Percentiles rank a stretch among this genome's conserved stretches.
Conservation (phyloP, 2,113 vertebrate species). For the Nasalis larvatus region DNA sequence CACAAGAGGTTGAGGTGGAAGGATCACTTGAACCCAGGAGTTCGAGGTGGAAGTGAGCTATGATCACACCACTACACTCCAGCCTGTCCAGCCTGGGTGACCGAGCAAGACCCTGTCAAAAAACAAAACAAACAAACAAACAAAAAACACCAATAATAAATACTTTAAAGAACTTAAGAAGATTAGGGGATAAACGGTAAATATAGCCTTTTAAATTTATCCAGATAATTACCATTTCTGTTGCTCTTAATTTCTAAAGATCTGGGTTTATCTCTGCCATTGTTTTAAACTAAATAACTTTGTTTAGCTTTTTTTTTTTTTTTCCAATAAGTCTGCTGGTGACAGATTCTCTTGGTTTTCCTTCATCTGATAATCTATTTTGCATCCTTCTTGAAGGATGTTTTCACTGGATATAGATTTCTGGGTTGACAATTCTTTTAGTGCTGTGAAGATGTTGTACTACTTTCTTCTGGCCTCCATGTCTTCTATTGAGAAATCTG, state of each 20-base stretch:
- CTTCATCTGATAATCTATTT: background rate
- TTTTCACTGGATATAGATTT: background rate
- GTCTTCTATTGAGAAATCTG: background rate
- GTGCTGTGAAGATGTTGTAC: background rate
- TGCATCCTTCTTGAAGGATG: background rate
- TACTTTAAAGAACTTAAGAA: constrained; percentile 17
- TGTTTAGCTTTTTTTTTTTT: background rate
- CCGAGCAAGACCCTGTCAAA: too few relatives aligned
- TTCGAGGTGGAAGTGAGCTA: too few relatives aligned
- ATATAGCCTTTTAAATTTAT: background rate
- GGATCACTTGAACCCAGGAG: too few relatives aligned
- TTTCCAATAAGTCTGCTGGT: background rate
- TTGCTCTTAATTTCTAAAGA: background rate
- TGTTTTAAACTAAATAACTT: background rate
- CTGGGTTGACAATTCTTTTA: background rate
- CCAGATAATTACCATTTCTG: background rate
- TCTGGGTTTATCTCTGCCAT: background rate
- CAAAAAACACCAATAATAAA: background rate
- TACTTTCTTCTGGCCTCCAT: background rate
- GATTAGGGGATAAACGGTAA: background rate
- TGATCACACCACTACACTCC: too few relatives aligned
- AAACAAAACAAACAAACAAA: too few relatives aligned
- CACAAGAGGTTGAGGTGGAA: too few relatives aligned
- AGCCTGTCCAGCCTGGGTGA: too few relatives aligned
- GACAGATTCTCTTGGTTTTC: background rate